These are phyloP conservation scores for Nesoenas mayeri DNA, from an alignment of 2,113 vertebrate species.

Conservation along the genomic window DNA sequence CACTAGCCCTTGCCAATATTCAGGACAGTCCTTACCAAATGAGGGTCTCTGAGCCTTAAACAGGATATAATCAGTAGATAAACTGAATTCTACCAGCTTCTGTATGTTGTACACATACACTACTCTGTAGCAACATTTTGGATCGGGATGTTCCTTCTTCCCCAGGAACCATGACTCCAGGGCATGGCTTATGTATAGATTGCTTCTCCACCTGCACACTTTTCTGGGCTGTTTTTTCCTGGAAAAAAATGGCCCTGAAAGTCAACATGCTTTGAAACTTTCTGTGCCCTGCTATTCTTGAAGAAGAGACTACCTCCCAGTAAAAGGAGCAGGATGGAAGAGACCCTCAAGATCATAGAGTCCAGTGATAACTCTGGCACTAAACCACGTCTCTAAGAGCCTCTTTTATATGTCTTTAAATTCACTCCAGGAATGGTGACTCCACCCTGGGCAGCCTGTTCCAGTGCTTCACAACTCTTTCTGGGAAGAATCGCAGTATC, in stretches of 20 bases:
- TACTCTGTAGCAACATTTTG: neutral
- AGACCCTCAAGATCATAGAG: too few relatives aligned
- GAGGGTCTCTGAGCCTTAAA: neutral
- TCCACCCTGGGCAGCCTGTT: too few relatives aligned
- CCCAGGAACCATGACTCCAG: neutral
- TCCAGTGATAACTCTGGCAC: too few relatives aligned
- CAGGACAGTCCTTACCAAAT: neutral
- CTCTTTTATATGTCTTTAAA: too few relatives aligned
- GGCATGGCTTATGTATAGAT: fast-evolving
- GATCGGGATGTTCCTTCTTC: neutral
- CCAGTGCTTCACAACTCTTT: too few relatives aligned
- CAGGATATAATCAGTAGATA: neutral
- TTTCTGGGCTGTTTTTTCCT: neutral
- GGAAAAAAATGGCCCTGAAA: neutral
- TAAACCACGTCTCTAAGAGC: too few relatives aligned
- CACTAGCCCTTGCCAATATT: neutral
- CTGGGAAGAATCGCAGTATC: too few relatives aligned
- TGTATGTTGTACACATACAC: neutral
- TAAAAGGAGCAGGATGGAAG: neutral
- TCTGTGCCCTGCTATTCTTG: neutral
- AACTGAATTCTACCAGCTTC: neutral
- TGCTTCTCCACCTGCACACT: neutral
- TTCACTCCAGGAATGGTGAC: too few relatives aligned
- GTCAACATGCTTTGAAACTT: neutral
- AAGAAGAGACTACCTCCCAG: neutral